Evolutionary conservation across 1,140 invertebrate species (phyloP), one percentile per base, ranked within the genome.

Genomic region (Drosophila bipectinata): DNA sequence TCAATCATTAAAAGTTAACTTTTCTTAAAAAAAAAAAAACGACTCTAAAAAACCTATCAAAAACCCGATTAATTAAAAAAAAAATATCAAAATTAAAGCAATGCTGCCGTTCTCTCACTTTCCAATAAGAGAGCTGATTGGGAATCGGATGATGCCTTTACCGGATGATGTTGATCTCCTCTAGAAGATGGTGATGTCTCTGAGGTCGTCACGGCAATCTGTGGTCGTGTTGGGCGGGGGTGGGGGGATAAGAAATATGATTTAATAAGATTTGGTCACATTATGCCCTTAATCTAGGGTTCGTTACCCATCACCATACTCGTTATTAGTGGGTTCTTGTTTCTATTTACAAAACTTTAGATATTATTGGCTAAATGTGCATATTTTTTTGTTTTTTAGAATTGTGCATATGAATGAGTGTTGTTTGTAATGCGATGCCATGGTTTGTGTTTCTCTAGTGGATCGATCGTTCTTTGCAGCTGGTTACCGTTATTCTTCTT

Each of bases 311-410:
- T 44, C 69, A 82, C 82, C 82, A 75, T 26, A 57, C 24, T 63
- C 60, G 56, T 49, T 48, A 80, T 78, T 87, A 72, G 69, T 62
- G 47, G 47, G 56, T 60, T 80, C 21, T 49, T 63, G 55, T 76
- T 54, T 59, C 58, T 84, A 85, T 85, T 82, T 85, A 85, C 82
- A 83, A 58, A 76, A 67, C 55, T 84, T 63, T 67, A 14, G 30
- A 55, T 48, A 81, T 72, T 85, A 81, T 87, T 62, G 51, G 60
- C 77, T 85, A 71, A 47, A 64, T 69, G 60, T 77, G 66, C 62
- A 39, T 66, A 3, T 52, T 51, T 54, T 18, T 18, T 18, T 18
- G 18, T 48, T 32, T 71, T 41, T 47, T 37, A 28, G 26, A 2
- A 44, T 44, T 44, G 52, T 49, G 53, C 28, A 45, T 37, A 18